Evolutionary conservation across 35 echinoderm and acorn worm genomes (phyloP).

Genomic region (Apostichopus parvimensis): DNA sequence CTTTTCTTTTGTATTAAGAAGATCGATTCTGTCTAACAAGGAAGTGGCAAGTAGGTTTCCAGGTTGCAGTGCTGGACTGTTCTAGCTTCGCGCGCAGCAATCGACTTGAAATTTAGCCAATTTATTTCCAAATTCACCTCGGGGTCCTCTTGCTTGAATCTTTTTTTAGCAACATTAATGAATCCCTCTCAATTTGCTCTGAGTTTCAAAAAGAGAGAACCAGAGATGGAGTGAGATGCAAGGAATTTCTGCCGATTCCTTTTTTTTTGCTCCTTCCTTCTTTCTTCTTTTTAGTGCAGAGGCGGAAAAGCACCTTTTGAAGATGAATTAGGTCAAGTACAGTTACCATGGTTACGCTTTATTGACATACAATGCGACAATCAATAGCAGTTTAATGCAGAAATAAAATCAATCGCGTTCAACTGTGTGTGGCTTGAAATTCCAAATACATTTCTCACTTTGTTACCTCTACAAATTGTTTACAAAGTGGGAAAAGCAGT

Average conservation of each 20-base stretch:
- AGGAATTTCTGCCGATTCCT: background rate
- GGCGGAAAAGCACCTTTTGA: slow-evolving; percentile 6
- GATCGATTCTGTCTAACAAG: slow-evolving; percentile 39
- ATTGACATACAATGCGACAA: background rate
- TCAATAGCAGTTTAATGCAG: background rate
- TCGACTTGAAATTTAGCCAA: slow-evolving; percentile 33
- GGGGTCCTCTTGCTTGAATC: slow-evolving; percentile 5
- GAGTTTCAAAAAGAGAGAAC: background rate
- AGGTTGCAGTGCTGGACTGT: slow-evolving; percentile 37
- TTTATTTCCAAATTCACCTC: slow-evolving; percentile 29
- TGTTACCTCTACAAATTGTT: background rate
- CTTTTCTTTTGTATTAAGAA: slow-evolving; percentile 21
- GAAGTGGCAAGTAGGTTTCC: slow-evolving; percentile 40
- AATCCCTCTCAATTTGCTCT: background rate
- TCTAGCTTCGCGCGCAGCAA: background rate
- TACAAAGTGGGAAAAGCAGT: background rate
- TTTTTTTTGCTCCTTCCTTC: background rate
- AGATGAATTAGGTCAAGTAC: slow-evolving; percentile 14
- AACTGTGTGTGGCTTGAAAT: background rate
- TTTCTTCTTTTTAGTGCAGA: background rate
- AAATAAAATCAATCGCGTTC: background rate
- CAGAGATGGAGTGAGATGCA: background rate
- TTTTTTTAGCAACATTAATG: slow-evolving; percentile 50
- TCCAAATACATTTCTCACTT: background rate
- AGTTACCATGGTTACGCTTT: slow-evolving; percentile 10